Evolutionary conservation across 2,797 vertebrate species (phyloP), one percentile per base, ranked within the genome.

Genomic region (Otus scops): DNA sequence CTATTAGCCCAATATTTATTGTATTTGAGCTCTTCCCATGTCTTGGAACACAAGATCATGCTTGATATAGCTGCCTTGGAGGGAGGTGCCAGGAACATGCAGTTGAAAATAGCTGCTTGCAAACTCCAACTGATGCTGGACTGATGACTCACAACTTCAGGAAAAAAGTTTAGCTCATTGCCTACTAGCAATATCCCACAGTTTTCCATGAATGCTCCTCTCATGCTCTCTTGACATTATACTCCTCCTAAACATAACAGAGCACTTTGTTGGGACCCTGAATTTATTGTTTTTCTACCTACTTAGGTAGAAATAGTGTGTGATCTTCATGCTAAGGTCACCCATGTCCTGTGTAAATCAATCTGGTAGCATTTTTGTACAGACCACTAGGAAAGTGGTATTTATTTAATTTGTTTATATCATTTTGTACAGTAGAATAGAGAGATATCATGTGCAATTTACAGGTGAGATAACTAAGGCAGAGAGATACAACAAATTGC

Each of bases 11-110:
- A 32, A 24, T 1, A 12, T 11, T 38, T 21, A 20, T 18, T 41
- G 7, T 12, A 28, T 56, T 32, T 8, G 16, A 32, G 70, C 28
- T 85, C 38, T 63, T 56, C 18, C 54, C 39, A 36, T 3, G 36
- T 18, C 57, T 41, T 30, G 69, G 50, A 57, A 61, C 21, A 47
- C 28, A 77, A 22, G 47, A 21, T 32, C 20, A 10, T 2, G 13
- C 28, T 53, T 3, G 27, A 34, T 4, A 14, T 0, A 61, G 41
- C 45, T 64, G n/a, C 24, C 34, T 26, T 82, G 75, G 20, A 26
- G 38, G 10, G 8, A 54, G 47, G 9, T 5, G 10, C 0, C 1
- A 26, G 32, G 23, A 64, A 32, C 28, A 27, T 30, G 12, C 1
- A 10, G 26, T 10, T 59, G 38, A 18, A 26, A 69, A 51, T 4